Base-by-base conservation (phyloP, 2,113 vertebrate species). In the Halichoerus grypus region DNA sequence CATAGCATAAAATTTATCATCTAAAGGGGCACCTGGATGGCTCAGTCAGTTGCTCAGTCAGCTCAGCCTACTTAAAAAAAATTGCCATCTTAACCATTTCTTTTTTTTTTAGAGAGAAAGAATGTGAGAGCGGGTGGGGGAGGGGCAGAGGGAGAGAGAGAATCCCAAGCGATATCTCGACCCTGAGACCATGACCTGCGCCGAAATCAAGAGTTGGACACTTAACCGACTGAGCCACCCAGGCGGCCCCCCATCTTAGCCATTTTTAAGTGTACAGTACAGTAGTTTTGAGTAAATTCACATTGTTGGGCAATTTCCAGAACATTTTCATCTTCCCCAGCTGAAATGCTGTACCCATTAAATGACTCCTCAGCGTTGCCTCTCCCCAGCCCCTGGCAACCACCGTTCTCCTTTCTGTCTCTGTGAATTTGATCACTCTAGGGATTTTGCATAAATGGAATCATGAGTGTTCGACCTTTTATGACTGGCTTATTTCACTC, bases 351-450 rank as follows among this genome's bases (percentile, higher is more conserved):
- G 0, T 22, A 33, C 5, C 14, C 18, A 0, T 33, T 53, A 22
- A 51, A n/a, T 28, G 4, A 26, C 24, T 13, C 46, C 6, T 6
- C 31, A 0, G 15, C 7, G 13, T 33, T 0, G 16, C 12, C 9
- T n/a, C 16, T 80, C 33, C 18, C 1, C 6, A 21, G 49, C 49
- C 19, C 51, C 26, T 3, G 26, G 51, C 61, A 36, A 1, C 57
- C 39, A 42, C 61, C n/a, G 0, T 81, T 16, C 11, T 18, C n/a
- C 28, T 53, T 18, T n/a, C 49, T 74, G 24, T 42, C 49, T 80
- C 24, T 69, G 1, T 36, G 65, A 46, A 33, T 49, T 11, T 61
- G 67, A 59, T 9, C 10, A 0, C 28, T 53, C 15, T n/a, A 26
- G 33, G n/a, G 42, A 0, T 12, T 1, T 53, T 10, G 5, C 2